These are phyloP conservation scores for Gambusia affinis DNA, from an alignment of 2,113 vertebrate genomes.

Conservation along the genomic window DNA sequence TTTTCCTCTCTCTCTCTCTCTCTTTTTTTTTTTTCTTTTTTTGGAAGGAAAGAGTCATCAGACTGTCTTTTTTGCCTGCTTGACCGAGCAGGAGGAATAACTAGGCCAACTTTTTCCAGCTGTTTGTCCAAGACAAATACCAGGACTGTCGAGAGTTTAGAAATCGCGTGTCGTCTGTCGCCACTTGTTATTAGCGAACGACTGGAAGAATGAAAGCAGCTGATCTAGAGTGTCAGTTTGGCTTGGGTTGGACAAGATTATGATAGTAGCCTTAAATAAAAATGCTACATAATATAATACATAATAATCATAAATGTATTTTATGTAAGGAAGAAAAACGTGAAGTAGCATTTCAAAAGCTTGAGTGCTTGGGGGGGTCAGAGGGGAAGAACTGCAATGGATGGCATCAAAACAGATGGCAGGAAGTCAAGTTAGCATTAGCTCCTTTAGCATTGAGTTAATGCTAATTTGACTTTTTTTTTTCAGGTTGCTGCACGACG, in stretches of 20 bases:
- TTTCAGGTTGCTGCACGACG: no score
- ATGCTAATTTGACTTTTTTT: no score
- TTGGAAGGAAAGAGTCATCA: not conserved
- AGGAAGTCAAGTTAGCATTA: no score
- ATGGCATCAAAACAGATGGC: no score
- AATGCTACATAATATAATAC: not conserved
- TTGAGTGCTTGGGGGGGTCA: no score
- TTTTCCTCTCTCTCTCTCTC: not conserved
- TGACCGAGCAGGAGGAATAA: not conserved
- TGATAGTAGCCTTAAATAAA: not conserved
- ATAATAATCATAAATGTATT: no score
- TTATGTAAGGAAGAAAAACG: no score
- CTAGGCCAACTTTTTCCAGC: not conserved
- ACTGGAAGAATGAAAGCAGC: not conserved
- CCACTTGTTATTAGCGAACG: not conserved
- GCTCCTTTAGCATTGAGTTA: no score
- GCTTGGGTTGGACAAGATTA: not conserved
- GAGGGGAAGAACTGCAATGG: no score
- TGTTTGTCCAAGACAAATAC: not conserved
- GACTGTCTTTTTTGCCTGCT: not conserved
- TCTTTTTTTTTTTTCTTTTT: no score
- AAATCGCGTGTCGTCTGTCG: not conserved
- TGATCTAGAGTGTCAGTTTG: not conserved
- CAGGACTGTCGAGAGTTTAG: not conserved
- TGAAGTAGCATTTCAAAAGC: no score